A percentile compares a stretch with the other conserved stretches of the same genome.
Evolutionary conservation across 2,797 vertebrate genomes (phyloP).

Genomic region (Diplodus puntazzo): DNA sequence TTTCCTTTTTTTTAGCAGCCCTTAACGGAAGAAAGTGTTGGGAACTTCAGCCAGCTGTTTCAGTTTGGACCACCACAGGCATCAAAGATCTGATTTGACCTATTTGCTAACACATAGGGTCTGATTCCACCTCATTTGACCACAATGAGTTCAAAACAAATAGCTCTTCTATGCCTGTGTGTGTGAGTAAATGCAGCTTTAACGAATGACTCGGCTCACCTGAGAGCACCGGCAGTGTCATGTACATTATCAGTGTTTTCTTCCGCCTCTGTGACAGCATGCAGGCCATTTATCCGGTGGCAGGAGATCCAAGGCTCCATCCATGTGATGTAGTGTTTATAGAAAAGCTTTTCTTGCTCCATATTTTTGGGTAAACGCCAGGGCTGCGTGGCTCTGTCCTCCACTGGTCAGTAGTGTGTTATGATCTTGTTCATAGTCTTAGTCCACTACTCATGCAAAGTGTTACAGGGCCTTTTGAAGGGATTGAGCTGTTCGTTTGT

Average conservation of each 20-base stretch:
- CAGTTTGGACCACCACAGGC: constrained; percentile 10
- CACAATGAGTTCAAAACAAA: constrained; percentile 32
- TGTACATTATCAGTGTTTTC: constrained; percentile 44
- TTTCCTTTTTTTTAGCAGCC: constrained; percentile 3
- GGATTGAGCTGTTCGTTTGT: constrained; percentile 63
- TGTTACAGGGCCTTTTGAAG: constrained; percentile 67
- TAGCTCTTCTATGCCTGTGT: constrained; percentile 23
- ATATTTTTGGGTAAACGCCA: constrained; percentile 29
- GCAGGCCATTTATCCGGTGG: constrained; percentile 19
- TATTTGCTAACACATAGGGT: constrained; percentile 20
- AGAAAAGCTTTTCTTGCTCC: constrained; percentile 32
- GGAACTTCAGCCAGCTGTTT: not conserved
- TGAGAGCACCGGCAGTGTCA: constrained; percentile 19
- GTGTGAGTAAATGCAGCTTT: constrained; percentile 52
- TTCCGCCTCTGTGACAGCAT: constrained; percentile 44
- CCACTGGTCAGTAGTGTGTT: constrained; percentile 55
- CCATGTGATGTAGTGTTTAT: not conserved
- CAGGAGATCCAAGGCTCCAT: constrained; percentile 45
- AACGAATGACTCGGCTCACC: constrained; percentile 18
- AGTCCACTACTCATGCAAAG: constrained; percentile 66
- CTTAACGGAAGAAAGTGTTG: constrained; percentile 7
- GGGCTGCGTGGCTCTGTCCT: constrained; percentile 43
- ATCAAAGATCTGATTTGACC: constrained; percentile 14
- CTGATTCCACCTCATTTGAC: constrained; percentile 4
- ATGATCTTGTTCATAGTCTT: constrained; percentile 45